Base-by-base conservation (phyloP, 2,797 vertebrate species). In the Chrysocyon brachyurus region DNA sequence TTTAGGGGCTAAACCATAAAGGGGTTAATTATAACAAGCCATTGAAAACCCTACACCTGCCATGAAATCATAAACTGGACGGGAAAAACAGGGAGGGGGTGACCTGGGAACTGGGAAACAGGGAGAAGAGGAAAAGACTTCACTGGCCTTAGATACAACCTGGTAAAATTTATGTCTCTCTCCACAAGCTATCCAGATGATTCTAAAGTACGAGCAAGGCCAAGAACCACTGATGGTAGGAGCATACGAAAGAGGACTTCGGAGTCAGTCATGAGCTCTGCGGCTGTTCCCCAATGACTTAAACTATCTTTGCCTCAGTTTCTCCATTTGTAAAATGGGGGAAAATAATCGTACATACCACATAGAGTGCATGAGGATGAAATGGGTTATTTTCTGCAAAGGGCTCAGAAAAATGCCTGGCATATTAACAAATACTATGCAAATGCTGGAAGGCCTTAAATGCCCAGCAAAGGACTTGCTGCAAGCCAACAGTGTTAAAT, bases 301-400 rank as follows among this genome's bases (percentile, higher is more conserved):
- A 46, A 2, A 17, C 22, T 17, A 17, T 12, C 49, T 92, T 56
- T 85, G 92, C 49, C 92, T 93, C 75, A 56, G 7, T 90, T 73
- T 94, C 90, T 36, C 63, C 81, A 68, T 19, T n/a, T 96, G 72
- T 73, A 95, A 91, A 96, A 56, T 33, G 26, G 31, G 64, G 0
- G 5, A 75, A 21, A 52, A 54, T 7, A 75, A 19, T 3, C 40
- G 75, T 10, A 57, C 12, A 21, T 2, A 8, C 21, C 24, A 68
- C 68, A 36, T 1, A 33, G 6, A 24, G 31, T 54, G 4, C 2
- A 2, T 54, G 82, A 63, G 89, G 66, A 19, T 2, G 52, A 84
- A 63, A 57, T 0, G 17, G 19, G 28, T 17, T 28, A 7, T 16
- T 33, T 75, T 70, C 40, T 14, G 52, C 6, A 10, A 91, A 73